Conservation (phyloP, 1,140 invertebrate genomes). For the Schmidtea mediterranea region DNA sequence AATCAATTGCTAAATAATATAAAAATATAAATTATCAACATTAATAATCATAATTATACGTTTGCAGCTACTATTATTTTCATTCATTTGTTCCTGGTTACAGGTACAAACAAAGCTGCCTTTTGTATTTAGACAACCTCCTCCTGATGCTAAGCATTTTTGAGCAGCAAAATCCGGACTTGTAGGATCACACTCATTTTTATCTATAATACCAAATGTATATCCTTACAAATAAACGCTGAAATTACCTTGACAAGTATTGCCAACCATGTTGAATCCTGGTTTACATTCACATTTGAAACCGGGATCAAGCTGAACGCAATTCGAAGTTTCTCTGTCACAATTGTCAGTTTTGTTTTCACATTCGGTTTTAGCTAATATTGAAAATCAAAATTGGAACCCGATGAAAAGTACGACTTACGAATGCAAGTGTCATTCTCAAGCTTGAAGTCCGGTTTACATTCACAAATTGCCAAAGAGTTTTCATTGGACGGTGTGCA, state of each 20-base stretch:
- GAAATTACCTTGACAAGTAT: neutral
- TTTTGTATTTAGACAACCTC: conserved; percentile 17
- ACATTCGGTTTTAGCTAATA: neutral
- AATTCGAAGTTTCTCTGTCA: neutral
- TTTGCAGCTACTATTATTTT: neutral
- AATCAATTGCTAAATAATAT: neutral
- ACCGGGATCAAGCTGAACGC: neutral
- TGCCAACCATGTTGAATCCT: neutral
- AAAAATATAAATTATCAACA: neutral
- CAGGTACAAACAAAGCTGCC: conserved; percentile 33
- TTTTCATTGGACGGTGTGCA: too few species aligned
- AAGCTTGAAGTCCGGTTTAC: too few species aligned
- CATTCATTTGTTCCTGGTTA: conserved; percentile 13
- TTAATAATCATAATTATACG: neutral
- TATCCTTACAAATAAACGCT: too few species aligned
- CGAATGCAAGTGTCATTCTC: too few species aligned
- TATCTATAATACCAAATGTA: conserved; percentile 28
- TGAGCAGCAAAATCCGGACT: conserved; percentile 48
- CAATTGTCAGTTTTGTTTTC: neutral
- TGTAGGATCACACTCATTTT: conserved; percentile 51
- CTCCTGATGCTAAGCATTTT: conserved; percentile 49
- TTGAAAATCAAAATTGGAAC: too few species aligned
- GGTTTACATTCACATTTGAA: conserved; percentile 2
- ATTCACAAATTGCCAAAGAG: too few species aligned
- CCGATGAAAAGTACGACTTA: too few species aligned